Conservation (phyloP, 2,113 vertebrate species). For the Origma solitaria region DNA sequence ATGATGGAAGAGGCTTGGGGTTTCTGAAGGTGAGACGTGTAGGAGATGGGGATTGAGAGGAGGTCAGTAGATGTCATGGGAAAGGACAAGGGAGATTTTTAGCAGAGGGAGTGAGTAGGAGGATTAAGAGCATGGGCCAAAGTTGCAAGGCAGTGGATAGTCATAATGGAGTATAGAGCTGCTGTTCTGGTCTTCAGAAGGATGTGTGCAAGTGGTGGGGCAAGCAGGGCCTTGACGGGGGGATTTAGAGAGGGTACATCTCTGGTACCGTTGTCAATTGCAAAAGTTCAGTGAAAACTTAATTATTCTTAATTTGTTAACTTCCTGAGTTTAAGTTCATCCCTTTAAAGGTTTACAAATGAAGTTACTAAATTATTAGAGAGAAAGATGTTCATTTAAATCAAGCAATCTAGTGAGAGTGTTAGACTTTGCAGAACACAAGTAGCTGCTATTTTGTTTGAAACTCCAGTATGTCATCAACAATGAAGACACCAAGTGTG, state of each 20-base stretch:
- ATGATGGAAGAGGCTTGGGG: not conserved
- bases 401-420: not conserved
- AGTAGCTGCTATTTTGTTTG: not conserved
- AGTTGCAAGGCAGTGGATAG: not conserved
- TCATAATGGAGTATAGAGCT: not conserved
- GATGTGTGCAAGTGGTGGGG: rapidly evolving
- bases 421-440: not conserved
- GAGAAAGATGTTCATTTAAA: not conserved
- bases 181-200: not conserved
- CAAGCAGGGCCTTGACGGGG: not conserved
- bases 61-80: not conserved
- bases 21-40: not conserved
- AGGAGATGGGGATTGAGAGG: not conserved
- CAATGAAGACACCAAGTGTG: not conserved
- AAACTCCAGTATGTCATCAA: not conserved
- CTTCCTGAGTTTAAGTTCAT: not conserved
- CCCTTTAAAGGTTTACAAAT: not conserved
- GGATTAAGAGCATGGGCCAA: not conserved
- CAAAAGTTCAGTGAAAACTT: not conserved
- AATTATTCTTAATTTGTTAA: not conserved
- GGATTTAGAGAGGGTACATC: not conserved
- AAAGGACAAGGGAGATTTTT: not conserved
- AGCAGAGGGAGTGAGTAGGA: not conserved
- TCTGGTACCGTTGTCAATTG: not conserved
- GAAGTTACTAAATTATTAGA: not conserved